Evolutionary conservation across 1,140 invertebrate genomes (phyloP).

Genomic region (Bursaphelenchus mucronatus): DNA sequence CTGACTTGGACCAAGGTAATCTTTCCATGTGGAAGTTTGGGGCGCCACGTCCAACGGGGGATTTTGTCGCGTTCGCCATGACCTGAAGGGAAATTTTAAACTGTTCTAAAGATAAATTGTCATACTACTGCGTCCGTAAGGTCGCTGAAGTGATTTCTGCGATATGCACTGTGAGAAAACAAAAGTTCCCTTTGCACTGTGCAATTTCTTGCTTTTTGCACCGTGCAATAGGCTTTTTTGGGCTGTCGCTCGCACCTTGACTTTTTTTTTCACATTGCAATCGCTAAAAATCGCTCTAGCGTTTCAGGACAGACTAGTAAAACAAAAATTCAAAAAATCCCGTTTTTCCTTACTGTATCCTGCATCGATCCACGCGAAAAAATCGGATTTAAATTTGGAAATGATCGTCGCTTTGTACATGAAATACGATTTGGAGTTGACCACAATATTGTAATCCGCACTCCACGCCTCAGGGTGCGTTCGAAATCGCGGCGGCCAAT

Average conservation of each 20-base stretch:
- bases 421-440: constrained; percentile 49
- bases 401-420: constrained; percentile 40
- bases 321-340: too few relatives aligned
- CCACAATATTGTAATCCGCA: constrained; percentile 45
- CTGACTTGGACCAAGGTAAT: constrained; percentile 38
- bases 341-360: constrained; percentile 41
- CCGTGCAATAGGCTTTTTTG: too few relatives aligned
- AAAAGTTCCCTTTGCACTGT: too few relatives aligned
- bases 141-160: too few relatives aligned
- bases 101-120: too few relatives aligned
- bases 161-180: too few relatives aligned
- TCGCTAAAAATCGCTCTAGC: too few relatives aligned
- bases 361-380: constrained; percentile 45
- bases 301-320: too few relatives aligned
- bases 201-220: too few relatives aligned
- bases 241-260: too few relatives aligned
- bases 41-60: constrained; percentile 29
- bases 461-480: constrained; percentile 40
- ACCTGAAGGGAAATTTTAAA: constrained; percentile 17
- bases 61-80: constrained; percentile 33
- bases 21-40: constrained; percentile 22
- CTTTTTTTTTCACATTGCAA: too few relatives aligned
- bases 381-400: constrained; percentile 30
- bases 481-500: constrained; percentile 39
- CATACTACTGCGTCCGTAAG: too few relatives aligned